Percentiles rank a stretch among this genome's conserved stretches.
These are phyloP conservation scores for Enoplolaimus lenunculus DNA, from an alignment of 2,888 invertebrate species.

Conservation along the genomic window DNA sequence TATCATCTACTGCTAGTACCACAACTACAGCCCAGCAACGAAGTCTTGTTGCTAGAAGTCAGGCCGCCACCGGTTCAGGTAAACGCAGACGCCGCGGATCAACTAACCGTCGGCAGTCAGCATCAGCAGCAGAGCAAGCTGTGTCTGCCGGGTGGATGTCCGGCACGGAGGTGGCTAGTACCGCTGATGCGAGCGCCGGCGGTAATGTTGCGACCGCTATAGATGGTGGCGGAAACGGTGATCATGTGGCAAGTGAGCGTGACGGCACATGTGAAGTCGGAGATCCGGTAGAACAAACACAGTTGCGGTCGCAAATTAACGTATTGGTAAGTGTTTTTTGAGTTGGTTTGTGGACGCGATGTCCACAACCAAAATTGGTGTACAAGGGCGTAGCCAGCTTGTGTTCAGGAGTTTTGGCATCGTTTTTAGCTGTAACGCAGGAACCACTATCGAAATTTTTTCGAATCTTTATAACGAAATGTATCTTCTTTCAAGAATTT, in stretches of 20 bases:
- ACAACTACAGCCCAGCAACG: neutral
- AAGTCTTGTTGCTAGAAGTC: neutral
- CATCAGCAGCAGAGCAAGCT: neutral
- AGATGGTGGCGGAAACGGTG: neutral
- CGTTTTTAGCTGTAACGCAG: too few species aligned
- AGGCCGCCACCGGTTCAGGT: neutral
- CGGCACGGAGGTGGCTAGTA: neutral
- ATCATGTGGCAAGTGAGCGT: too few species aligned
- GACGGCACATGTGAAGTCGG: neutral
- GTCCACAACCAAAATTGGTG: too few species aligned
- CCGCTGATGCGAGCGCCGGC: neutral
- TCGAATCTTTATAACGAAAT: too few species aligned
- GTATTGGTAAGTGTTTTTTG: conserved; percentile 11
- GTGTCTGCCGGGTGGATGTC: neutral
- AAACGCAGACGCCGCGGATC: neutral
- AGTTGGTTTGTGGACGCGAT: too few species aligned
- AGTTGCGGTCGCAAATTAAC: conserved; percentile 12
- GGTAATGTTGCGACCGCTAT: neutral
- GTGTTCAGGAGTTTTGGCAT: too few species aligned
- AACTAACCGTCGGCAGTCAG: too few species aligned
- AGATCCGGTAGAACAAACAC: neutral
- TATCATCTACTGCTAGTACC: neutral
- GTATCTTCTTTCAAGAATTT: too few species aligned
- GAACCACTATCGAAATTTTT: too few species aligned
- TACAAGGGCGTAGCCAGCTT: too few species aligned